These are phyloP conservation scores for Gambelia wislizenii DNA, from an alignment of 2,797 vertebrate genomes.

Conservation along the genomic window DNA sequence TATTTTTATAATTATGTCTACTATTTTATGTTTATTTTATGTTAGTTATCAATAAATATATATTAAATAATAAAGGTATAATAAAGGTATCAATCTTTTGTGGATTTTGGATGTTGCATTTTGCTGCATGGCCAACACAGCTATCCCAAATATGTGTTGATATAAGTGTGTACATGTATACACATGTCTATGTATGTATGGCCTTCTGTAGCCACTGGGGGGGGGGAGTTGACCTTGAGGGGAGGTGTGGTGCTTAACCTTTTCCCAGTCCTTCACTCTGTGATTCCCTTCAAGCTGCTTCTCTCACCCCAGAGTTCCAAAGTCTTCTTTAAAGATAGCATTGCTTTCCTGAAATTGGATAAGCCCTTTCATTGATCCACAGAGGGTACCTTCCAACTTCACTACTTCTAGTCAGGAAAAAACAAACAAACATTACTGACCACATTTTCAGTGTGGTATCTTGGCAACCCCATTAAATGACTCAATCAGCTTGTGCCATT, in stretches of 20 bases:
- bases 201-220: background rate
- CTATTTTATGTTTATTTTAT: too few relatives aligned
- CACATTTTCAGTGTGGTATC: constrained; percentile 56
- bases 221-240: too few relatives aligned
- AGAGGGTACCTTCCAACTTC: constrained; percentile 28
- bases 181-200: background rate
- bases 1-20: too few relatives aligned
- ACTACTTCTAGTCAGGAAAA: constrained; percentile 39
- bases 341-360: constrained; percentile 37
- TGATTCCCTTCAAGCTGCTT: background rate
- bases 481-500: constrained; percentile 27
- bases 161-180: too few relatives aligned
- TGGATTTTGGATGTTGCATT: too few relatives aligned
- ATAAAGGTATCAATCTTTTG: too few relatives aligned
- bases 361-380: constrained; percentile 30
- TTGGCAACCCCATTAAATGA: too few relatives aligned
- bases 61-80: too few relatives aligned
- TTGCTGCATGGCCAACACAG: too few relatives aligned
- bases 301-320: background rate
- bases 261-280: background rate
- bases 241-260: background rate
- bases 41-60: too few relatives aligned
- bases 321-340: background rate
- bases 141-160: too few relatives aligned
- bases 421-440: constrained; percentile 55